phyloP scores from a whole-genome alignment of 1,140 invertebrate genomes.

The Lerema accius region DNA sequence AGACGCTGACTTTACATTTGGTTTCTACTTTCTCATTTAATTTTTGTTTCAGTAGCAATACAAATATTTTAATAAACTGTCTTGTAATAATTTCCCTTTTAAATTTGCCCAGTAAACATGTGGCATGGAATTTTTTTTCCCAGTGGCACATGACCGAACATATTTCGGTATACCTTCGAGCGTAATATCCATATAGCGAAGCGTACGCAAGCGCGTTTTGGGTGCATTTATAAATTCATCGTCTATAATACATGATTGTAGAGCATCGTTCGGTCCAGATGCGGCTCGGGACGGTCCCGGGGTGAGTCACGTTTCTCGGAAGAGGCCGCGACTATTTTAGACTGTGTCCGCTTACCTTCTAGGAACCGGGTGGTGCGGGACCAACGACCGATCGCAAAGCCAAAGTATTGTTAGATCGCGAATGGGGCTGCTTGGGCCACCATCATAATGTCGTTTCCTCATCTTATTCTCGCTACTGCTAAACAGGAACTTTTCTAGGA shows the following conservation, averaged over 20 bases:
- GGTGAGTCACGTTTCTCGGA: constrained; percentile 75
- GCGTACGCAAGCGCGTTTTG: constrained; percentile 36
- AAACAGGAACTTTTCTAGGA: constrained; percentile 27
- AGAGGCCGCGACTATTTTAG: constrained; percentile 78
- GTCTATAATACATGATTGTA: constrained; percentile 41
- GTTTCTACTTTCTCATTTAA: too few species aligned
- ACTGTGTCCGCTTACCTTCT: constrained; percentile 80
- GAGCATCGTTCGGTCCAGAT: constrained; percentile 64
- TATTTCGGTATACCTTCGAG: constrained; percentile 19
- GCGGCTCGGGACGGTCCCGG: constrained; percentile 69
- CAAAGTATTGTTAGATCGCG: constrained; percentile 77
- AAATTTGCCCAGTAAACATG: too few species aligned
- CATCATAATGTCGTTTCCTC: constrained; percentile 50
- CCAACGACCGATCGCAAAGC: constrained; percentile 76
- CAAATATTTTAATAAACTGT: too few species aligned
- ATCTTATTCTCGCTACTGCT: constrained; percentile 54
- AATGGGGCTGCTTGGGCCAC: constrained; percentile 60
- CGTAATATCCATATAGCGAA: constrained; percentile 31
- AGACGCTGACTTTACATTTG: too few species aligned
- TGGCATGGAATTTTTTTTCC: constrained; percentile 23
- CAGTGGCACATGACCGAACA: constrained; percentile 36
- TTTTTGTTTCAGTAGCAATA: too few species aligned
- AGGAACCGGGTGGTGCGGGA: constrained; percentile 71
- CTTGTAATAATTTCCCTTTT: too few species aligned
- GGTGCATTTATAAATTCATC: constrained; percentile 58